A percentile compares a stretch with the other conserved stretches of the same genome.
phyloP scores from a whole-genome alignment of 2,797 vertebrate species.

The Meriones psammophilus region DNA sequence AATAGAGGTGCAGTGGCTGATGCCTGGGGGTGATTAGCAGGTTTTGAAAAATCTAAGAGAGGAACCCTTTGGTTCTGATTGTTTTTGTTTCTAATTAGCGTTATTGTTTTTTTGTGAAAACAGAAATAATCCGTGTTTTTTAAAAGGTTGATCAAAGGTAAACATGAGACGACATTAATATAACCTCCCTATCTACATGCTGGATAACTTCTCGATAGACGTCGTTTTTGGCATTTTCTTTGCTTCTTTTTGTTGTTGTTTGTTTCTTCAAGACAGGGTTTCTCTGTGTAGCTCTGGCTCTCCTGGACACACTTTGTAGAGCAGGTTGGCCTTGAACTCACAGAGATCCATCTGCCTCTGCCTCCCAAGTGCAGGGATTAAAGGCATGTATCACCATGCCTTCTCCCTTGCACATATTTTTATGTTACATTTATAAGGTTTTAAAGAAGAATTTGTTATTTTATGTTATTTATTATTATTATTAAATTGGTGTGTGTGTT shows the following conservation, averaged over 20 bases:
- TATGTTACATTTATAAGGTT: not conserved
- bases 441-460: not conserved
- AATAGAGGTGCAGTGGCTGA: constrained; percentile 11
- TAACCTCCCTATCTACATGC: not conserved
- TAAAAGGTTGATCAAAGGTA: not conserved
- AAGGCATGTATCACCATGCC: too few species aligned
- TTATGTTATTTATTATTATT: too few species aligned
- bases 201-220: not conserved
- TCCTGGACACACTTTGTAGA: too few species aligned
- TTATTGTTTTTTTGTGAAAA: not conserved
- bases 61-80: constrained; percentile 1
- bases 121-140: not conserved
- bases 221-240: constrained; percentile 39
- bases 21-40: not conserved
- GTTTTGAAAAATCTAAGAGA: constrained; percentile 10
- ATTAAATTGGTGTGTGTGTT: not conserved
- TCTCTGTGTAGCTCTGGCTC: too few species aligned
- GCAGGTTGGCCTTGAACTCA: too few species aligned
- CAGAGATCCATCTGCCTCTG: too few species aligned
- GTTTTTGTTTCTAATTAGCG: constrained; percentile 30
- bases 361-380: too few species aligned
- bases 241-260: not conserved
- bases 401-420: not conserved
- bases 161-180: not conserved
- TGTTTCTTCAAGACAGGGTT: too few species aligned